Evolutionary conservation across 1,140 invertebrate species (phyloP).

Genomic region (Zaprionus ghesquierei): DNA sequence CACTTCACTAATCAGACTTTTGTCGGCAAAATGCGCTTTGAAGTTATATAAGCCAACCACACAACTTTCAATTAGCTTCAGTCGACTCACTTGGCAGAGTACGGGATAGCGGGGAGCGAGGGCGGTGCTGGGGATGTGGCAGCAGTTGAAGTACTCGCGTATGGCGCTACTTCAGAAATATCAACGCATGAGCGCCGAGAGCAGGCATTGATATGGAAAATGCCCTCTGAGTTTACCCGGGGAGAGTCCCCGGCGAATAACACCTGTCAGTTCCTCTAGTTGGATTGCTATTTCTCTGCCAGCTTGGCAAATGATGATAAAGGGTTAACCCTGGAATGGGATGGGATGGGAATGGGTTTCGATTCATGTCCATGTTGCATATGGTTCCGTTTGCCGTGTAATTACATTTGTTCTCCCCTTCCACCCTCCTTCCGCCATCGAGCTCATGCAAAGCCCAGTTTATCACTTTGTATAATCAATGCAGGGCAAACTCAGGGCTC

Average conservation of each 20-base stretch:
- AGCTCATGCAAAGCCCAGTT: conserved; percentile 21
- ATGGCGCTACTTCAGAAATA: conserved; percentile 28
- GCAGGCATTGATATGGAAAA: conserved; percentile 36
- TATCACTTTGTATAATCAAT: conserved; percentile 42
- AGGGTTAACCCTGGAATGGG: conserved; percentile 21
- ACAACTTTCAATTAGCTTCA: conserved; percentile 35
- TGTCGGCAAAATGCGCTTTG: conserved; percentile 33
- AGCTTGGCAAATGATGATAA: conserved; percentile 25
- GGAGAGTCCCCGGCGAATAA: conserved; percentile 18
- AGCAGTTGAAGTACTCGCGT: conserved; percentile 36
- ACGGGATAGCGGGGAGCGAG: not conserved
- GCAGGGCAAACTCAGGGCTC: conserved; percentile 5
- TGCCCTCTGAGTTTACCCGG: conserved; percentile 5
- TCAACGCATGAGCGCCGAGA: conserved; percentile 2
- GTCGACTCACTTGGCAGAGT: conserved; percentile 3
- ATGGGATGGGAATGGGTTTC: not conserved
- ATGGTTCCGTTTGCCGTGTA: conserved; percentile 8
- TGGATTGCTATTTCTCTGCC: not conserved
- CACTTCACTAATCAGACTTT: conserved; percentile 19
- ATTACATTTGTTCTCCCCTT: conserved; percentile 26
- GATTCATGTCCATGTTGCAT: not conserved
- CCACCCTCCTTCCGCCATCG: not conserved
- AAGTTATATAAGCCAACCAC: conserved; percentile 38
- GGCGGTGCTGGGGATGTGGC: too few relatives aligned
- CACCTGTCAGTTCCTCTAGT: conserved; percentile 22